Conservation (phyloP, 1,140 invertebrate genomes). For the Watersipora subatra region DNA sequence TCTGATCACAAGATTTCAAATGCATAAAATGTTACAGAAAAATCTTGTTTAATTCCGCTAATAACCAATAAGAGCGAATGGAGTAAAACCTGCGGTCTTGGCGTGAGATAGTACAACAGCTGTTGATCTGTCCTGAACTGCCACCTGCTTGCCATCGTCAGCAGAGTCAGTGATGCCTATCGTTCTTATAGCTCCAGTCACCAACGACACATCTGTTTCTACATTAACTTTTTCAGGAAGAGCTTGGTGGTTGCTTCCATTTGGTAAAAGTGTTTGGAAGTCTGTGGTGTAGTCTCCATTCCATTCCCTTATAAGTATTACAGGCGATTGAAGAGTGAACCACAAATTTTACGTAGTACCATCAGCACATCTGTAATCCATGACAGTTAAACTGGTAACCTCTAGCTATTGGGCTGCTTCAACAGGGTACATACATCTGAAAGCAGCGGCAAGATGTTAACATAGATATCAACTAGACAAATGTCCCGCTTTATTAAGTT, state of each 20-base stretch:
- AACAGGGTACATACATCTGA: no score
- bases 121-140: not conserved
- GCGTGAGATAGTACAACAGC: not conserved
- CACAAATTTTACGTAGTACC: no score
- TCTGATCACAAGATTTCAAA: not conserved
- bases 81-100: not conserved
- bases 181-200: conserved; percentile 26
- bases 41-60: not conserved
- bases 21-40: not conserved
- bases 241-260: conserved; percentile 24
- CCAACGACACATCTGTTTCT: conserved; percentile 31
- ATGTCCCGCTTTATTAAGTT: no score
- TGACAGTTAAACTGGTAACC: no score
- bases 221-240: conserved; percentile 9
- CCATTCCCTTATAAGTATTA: conserved; percentile 47
- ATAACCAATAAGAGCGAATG: not conserved
- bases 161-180: conserved; percentile 16
- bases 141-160: not conserved
- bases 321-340: no score
- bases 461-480: no score
- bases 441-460: no score
- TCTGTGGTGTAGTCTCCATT: conserved; percentile 56
- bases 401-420: no score
- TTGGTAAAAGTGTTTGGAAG: conserved; percentile 59
- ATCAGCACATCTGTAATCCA: no score